These are phyloP conservation scores for Lates japonicus DNA, from an alignment of 2,797 vertebrate species.

Conservation along the genomic window DNA sequence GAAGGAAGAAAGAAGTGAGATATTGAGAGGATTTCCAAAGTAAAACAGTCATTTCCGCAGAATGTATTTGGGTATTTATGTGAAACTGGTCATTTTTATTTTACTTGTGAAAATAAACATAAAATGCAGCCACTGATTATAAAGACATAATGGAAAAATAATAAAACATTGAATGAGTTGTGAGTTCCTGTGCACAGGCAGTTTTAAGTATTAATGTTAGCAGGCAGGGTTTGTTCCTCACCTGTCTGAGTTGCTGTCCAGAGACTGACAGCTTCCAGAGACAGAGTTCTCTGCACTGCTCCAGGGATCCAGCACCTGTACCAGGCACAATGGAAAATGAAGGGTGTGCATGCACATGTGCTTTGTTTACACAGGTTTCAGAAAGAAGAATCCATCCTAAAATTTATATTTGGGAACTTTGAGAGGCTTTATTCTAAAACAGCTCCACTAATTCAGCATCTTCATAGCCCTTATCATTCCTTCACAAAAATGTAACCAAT, in stretches of 20 bases:
- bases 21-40: not conserved
- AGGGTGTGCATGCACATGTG: not conserved
- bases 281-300: conserved; percentile 97
- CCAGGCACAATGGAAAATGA: conserved; percentile 11
- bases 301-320: conserved; percentile 94
- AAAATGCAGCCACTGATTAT: not conserved
- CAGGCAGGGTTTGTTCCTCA: conserved; percentile 68
- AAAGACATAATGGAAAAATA: not conserved
- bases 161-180: not conserved
- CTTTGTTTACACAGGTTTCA: conserved; percentile 2
- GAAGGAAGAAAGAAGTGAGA: conserved; percentile 1
- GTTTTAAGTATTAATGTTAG: not conserved
- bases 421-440: not conserved
- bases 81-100: no score
- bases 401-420: not conserved
- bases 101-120: not conserved
- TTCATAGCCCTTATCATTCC: not conserved
- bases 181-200: not conserved
- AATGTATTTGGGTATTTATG: not conserved
- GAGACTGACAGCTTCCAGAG: conserved; percentile 97
- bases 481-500: not conserved
- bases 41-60: not conserved
- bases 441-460: not conserved
- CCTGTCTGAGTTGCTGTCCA: conserved; percentile 97
- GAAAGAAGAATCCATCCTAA: conserved; percentile 5